Conservation (phyloP, 2,797 vertebrate genomes). For the Alfaro cultratus region DNA sequence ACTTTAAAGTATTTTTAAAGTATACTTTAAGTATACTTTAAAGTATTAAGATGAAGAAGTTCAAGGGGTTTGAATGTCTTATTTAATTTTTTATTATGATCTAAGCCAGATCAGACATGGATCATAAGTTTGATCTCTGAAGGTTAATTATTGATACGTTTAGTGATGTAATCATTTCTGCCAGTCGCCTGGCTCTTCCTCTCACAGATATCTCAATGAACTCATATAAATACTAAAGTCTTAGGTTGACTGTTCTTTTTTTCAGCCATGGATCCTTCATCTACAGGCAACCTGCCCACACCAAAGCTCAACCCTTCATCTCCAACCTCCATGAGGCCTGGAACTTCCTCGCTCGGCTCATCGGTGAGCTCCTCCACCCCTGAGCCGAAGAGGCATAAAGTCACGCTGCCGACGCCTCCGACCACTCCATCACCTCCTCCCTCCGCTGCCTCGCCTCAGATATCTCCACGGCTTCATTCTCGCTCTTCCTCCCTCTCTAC, state of each 20-base stretch:
- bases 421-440: slow-evolving; percentile 42
- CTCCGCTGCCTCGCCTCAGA: slow-evolving; percentile 40
- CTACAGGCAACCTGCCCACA: slow-evolving; percentile 23
- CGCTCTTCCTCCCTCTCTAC: slow-evolving; percentile 61
- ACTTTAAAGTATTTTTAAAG: too few species aligned
- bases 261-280: slow-evolving; percentile 71
- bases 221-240: background rate
- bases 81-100: background rate
- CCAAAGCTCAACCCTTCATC: slow-evolving; percentile 38
- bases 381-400: slow-evolving; percentile 39
- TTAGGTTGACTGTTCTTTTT: slow-evolving; percentile 12
- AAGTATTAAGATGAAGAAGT: background rate
- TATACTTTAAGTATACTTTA: background rate
- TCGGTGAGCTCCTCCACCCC: slow-evolving; percentile 28
- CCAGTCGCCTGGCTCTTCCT: background rate
- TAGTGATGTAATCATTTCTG: background rate
- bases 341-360: slow-evolving; percentile 31
- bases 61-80: background rate
- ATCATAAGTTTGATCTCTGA: background rate
- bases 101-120: background rate
- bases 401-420: slow-evolving; percentile 49
- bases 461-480: slow-evolving; percentile 41
- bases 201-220: background rate
- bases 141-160: background rate
- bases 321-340: slow-evolving; percentile 32